These are phyloP conservation scores for Pseudochirops cupreus DNA, from an alignment of 2,797 vertebrate species.

Conservation along the genomic window DNA sequence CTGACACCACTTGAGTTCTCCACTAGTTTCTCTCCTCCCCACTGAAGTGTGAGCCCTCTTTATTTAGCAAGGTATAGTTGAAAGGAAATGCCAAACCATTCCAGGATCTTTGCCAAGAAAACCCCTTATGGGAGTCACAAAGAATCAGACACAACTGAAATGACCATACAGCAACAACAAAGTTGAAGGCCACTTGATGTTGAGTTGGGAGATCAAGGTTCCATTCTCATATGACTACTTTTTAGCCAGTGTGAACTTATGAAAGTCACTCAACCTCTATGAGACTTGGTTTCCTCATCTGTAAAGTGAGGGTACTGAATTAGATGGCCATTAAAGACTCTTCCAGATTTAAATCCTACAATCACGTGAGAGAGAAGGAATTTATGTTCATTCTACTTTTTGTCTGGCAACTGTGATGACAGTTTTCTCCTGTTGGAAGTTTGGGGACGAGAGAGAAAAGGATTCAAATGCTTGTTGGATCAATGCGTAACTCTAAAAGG, in stretches of 20 bases:
- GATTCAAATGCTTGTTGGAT: slow-evolving; percentile 8
- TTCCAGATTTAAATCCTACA: not conserved
- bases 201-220: not conserved
- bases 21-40: not conserved
- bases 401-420: not conserved
- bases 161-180: not conserved
- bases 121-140: not conserved
- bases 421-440: not conserved
- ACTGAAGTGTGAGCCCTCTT: not conserved
- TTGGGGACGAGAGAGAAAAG: slow-evolving; percentile 20
- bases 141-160: not conserved
- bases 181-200: not conserved
- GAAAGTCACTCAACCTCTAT: not conserved
- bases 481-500: not conserved
- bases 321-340: not conserved
- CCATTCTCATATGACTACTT: not conserved
- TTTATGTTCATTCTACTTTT: not conserved
- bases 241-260: not conserved
- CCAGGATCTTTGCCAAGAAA: not conserved
- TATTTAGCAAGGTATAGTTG: not conserved
- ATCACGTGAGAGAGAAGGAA: not conserved
- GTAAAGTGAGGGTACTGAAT: not conserved
- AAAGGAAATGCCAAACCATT: not conserved
- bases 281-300: not conserved
- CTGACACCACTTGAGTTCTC: not conserved